Base-by-base conservation (phyloP, 2,113 vertebrate genomes). In the Acanthisitta chloris region DNA sequence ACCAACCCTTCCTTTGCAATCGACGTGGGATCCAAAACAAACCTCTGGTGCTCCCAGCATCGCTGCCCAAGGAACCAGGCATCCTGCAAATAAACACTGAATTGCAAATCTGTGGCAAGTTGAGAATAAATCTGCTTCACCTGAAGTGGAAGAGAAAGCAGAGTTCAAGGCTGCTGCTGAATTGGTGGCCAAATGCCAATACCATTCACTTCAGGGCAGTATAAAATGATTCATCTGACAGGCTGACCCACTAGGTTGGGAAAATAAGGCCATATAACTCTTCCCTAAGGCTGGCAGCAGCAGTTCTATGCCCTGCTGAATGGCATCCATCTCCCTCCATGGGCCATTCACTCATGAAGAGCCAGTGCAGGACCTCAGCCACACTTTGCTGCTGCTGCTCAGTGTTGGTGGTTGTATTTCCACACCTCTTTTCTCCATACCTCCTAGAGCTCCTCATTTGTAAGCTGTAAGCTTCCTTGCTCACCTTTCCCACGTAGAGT, bases 111-210 rank as follows among this genome's bases (percentile, higher is more conserved):
- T 65, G 83, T 38, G 81, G 84, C 43, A 45, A 90, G 69, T 31
- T 79, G 65, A 62, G 91, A 92, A 86, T 94, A 96, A 97, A 97
- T 96, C 88, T 96, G 81, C 65, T 90, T 92, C 62, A 81, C 90
- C 80, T 26, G 45, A 93, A 96, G 80, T 64, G 61, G 73, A 73
- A 72, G 86, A 94, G 92, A 97, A 95, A 61, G 88, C 67, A 84
- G 87, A 97, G 96, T 95, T 97, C 93, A 96, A 96, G 93, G 90
- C 90, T 93, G 70, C 70, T 72, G 45, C 86, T 94, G 89, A 96
- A 95, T 84, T 61, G 90, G 86, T 96, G 93, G 95, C 93, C 78
- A 81, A 73, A 48, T 28, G 86, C 93, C 96, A 96, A 66, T 8
- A 38, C 54, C 31, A 36, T 82, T 94, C 49, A 67, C 49, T 71